Evolutionary conservation across 1,140 invertebrate genomes (phyloP).

Genomic region (Pogonognathellus flavescens): DNA sequence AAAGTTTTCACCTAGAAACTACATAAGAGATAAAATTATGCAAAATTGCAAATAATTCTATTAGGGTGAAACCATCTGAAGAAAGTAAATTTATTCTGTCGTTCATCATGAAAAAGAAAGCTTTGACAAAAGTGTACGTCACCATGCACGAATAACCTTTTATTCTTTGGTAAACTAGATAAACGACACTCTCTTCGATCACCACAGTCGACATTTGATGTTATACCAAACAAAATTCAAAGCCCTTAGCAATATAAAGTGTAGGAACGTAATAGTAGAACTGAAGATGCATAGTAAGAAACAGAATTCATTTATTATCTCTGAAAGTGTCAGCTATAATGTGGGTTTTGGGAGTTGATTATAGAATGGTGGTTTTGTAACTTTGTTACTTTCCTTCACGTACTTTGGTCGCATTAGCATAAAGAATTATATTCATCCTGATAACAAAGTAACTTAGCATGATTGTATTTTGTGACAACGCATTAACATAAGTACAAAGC

Average conservation of each 20-base stretch:
- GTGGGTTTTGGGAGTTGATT: slow-evolving; percentile 45
- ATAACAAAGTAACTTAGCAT: slow-evolving; percentile 15
- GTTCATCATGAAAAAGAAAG: no score
- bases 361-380: slow-evolving; percentile 13
- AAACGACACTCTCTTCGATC: background rate
- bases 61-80: no score
- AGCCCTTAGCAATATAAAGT: background rate
- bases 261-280: background rate
- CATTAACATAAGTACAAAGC: slow-evolving; percentile 38
- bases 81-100: no score
- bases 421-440: slow-evolving; percentile 29
- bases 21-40: no score
- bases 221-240: no score
- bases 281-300: background rate
- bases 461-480: slow-evolving; percentile 25
- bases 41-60: no score
- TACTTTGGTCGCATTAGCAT: slow-evolving; percentile 26
- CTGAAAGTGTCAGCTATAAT: slow-evolving; percentile 11
- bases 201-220: background rate
- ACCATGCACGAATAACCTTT: no score
- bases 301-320: slow-evolving; percentile 41
- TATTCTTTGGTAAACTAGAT: no score
- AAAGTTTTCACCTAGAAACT: no score
- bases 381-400: slow-evolving; percentile 11
- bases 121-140: no score